These are phyloP conservation scores for Bubo blakistoni DNA, from an alignment of 2,113 vertebrate genomes.

Conservation along the genomic window DNA sequence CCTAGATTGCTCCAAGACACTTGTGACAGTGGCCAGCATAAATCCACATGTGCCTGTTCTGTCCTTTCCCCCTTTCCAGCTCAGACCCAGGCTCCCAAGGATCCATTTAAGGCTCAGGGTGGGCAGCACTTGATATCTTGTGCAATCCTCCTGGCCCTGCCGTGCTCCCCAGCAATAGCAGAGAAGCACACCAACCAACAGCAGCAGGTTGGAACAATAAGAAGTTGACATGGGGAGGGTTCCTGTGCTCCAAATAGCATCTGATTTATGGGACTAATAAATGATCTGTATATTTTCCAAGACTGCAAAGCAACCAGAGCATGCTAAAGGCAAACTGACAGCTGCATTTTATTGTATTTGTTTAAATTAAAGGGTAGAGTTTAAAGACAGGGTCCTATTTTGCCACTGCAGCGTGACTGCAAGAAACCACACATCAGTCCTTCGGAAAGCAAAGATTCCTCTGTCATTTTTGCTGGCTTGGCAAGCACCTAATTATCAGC, in stretches of 20 bases:
- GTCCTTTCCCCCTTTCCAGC: not conserved
- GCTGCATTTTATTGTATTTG: constrained; percentile 36
- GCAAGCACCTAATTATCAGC: not conserved
- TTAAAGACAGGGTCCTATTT: constrained; percentile 11
- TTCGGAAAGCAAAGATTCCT: constrained; percentile 10
- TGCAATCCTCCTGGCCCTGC: not conserved
- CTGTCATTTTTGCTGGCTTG: not conserved
- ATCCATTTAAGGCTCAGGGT: not conserved
- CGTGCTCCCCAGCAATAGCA: not conserved
- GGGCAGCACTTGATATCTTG: not conserved
- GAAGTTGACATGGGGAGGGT: not conserved
- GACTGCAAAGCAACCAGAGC: not conserved
- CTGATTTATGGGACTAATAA: constrained; percentile 46
- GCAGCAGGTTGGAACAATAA: not conserved
- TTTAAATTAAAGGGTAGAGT: constrained; percentile 40
- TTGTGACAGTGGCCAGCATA: not conserved
- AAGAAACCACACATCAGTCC: not conserved
- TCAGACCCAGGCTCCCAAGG: not conserved
- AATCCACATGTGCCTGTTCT: not conserved
- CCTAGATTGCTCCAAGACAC: not conserved
- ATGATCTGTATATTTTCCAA: not conserved
- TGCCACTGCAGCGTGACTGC: not conserved
- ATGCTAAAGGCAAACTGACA: constrained; percentile 28
- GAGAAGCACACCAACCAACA: not conserved
- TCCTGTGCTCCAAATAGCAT: constrained; percentile 30